Evolutionary conservation across 2,113 vertebrate species (phyloP).

Genomic region (Chrysemys picta): DNA sequence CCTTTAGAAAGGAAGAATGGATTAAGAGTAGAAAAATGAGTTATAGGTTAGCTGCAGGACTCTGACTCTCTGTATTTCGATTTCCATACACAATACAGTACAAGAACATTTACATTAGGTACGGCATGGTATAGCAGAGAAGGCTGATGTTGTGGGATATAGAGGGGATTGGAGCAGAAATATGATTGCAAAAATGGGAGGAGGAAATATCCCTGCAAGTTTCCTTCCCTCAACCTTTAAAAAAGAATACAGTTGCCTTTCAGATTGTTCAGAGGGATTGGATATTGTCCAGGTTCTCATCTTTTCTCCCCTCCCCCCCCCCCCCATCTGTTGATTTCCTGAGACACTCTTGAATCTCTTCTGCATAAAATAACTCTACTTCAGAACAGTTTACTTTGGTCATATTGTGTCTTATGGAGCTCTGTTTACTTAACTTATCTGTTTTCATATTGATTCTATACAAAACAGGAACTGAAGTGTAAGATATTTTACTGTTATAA

Average conservation of each 20-base stretch:
- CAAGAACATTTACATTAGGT: neutral
- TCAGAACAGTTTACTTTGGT: neutral
- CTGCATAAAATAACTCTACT: neutral
- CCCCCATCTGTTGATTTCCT: neutral
- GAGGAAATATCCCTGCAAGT: neutral
- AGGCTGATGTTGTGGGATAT: neutral
- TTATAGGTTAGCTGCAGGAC: neutral
- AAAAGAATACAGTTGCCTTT: neutral
- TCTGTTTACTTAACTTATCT: neutral
- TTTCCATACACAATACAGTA: neutral
- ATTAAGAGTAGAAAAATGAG: neutral
- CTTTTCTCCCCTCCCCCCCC: accelerated
- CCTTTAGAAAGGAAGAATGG: neutral
- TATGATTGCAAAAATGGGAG: neutral
- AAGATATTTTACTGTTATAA: neutral
- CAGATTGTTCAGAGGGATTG: neutral
- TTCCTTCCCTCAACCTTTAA: neutral
- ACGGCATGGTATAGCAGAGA: neutral
- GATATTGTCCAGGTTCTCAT: neutral
- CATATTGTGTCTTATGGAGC: neutral
- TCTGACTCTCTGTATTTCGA: neutral
- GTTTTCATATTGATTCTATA: neutral
- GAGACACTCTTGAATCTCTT: neutral
- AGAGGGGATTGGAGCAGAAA: neutral
- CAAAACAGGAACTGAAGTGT: neutral